Evolutionary conservation across 2,888 invertebrate species (phyloP).

Genomic region (Artemia sp.): DNA sequence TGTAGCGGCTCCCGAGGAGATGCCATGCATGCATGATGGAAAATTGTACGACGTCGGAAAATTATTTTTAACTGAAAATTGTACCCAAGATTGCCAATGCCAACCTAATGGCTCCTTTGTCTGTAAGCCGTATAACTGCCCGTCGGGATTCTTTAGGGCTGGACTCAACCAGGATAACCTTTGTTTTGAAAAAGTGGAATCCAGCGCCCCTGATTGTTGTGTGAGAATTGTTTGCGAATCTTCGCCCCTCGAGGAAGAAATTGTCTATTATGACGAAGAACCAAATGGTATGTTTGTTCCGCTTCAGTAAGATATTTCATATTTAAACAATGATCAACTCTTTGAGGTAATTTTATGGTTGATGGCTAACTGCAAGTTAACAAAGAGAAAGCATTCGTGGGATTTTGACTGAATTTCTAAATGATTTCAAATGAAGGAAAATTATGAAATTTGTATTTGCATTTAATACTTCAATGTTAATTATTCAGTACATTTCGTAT

Average conservation of each 20-base stretch:
- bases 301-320: no score
- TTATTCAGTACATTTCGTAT: no score
- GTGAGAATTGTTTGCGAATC: constrained; percentile 7
- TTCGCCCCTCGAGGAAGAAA: neutral
- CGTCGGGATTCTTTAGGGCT: neutral
- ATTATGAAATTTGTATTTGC: no score
- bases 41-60: constrained; percentile 1
- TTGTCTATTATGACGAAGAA: constrained; percentile 9
- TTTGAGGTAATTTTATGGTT: no score
- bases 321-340: no score
- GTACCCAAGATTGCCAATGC: constrained; percentile 9
- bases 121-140: neutral
- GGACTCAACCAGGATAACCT: neutral
- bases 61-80: neutral
- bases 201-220: neutral
- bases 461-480: no score
- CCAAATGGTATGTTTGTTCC: constrained; percentile 2
- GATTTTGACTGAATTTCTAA: no score
- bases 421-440: no score
- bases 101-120: neutral
- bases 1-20: neutral
- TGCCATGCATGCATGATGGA: neutral
- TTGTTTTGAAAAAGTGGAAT: neutral
- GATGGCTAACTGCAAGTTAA: no score
- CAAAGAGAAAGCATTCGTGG: no score